Evolutionary conservation across 2,797 vertebrate genomes (phyloP).

Genomic region (Iguana delicatissima): DNA sequence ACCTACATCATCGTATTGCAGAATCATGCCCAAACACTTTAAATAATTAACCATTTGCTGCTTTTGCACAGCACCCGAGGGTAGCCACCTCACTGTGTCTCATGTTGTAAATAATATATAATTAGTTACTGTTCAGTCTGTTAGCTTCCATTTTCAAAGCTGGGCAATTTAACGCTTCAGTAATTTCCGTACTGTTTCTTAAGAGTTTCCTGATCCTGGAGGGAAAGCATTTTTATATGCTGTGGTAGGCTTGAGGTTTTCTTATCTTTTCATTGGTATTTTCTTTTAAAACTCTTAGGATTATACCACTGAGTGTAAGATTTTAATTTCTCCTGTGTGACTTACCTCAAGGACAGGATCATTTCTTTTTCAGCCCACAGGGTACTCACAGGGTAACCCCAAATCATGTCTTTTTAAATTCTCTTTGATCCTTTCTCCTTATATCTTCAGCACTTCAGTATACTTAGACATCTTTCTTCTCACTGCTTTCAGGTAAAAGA

Average conservation of each 20-base stretch:
- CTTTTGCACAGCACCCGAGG: not conserved
- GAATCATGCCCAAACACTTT: not conserved
- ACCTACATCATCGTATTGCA: no score
- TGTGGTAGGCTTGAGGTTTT: not conserved
- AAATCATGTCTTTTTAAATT: conserved; percentile 31
- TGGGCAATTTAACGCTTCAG: not conserved
- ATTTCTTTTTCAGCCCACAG: conserved; percentile 28
- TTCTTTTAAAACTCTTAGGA: not conserved
- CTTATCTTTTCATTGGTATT: conserved; percentile 9
- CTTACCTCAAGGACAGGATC: conserved; percentile 30
- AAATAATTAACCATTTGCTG: not conserved
- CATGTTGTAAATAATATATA: conserved; percentile 30
- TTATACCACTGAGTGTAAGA: not conserved
- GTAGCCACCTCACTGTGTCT: not conserved
- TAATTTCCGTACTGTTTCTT: conserved; percentile 10
- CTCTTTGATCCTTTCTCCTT: conserved; percentile 36
- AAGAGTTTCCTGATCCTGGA: not conserved
- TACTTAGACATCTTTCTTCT: conserved; percentile 5
- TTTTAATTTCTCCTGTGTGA: conserved; percentile 37
- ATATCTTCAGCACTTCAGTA: conserved; percentile 9
- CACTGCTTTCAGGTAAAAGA: conserved; percentile 36
- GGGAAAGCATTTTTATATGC: not conserved
- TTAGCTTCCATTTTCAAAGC: conserved; percentile 15
- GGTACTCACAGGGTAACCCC: conserved; percentile 9
- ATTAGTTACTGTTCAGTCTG: not conserved